A percentile compares a stretch with the other conserved stretches of the same genome.
phyloP scores from a whole-genome alignment of 2,888 invertebrate species.

The Nemotelus pantherinus region DNA sequence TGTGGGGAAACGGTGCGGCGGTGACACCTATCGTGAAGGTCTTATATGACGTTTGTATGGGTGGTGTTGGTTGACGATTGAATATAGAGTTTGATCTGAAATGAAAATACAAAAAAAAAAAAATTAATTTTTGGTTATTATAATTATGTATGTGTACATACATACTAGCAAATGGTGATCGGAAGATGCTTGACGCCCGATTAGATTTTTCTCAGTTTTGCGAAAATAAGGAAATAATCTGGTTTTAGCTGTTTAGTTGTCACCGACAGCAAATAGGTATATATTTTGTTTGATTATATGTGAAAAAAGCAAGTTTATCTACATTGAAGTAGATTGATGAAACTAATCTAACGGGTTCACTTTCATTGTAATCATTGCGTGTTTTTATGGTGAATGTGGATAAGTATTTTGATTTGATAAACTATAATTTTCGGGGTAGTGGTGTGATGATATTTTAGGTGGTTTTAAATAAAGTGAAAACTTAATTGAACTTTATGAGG shows the following conservation, averaged over 20 bases:
- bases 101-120: background rate
- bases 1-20: constrained; percentile 29
- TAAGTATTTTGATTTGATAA: too few relatives aligned
- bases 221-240: constrained; percentile 33
- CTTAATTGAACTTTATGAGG: too few relatives aligned
- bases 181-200: too few relatives aligned
- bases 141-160: too few relatives aligned
- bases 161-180: too few relatives aligned
- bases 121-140: too few relatives aligned
- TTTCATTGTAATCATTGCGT: constrained; percentile 7
- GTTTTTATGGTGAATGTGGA: background rate
- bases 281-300: background rate
- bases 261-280: background rate
- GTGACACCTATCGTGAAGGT: constrained; percentile 38
- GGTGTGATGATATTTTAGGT: too few relatives aligned
- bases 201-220: too few relatives aligned
- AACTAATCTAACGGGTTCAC: constrained; percentile 25
- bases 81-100: background rate
- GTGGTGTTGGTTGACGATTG: constrained; percentile 9
- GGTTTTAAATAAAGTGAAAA: too few relatives aligned
- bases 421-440: too few relatives aligned
- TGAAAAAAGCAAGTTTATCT: background rate
- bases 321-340: background rate
- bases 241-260: background rate
- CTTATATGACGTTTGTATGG: constrained; percentile 40